Conservation (phyloP, 1,140 invertebrate species). For the Yoshiicerus persimilis region DNA sequence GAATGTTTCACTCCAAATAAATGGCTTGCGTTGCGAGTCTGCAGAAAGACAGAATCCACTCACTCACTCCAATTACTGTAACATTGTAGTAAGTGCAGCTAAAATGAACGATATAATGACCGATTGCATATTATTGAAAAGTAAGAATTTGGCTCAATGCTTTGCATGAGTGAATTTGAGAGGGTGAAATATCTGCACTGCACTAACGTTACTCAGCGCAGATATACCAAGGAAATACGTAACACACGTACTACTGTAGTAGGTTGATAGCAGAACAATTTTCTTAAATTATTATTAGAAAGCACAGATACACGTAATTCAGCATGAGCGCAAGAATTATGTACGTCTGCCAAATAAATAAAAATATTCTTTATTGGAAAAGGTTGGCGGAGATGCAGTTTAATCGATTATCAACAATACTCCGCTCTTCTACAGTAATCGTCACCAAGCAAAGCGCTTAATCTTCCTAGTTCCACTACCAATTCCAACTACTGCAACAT, state of each 20-base stretch:
- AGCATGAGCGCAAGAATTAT: not conserved
- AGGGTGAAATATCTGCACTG: not conserved
- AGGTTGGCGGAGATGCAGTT: not conserved
- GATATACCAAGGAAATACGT: too few relatives aligned
- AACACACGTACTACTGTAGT: too few relatives aligned
- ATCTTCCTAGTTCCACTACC: not conserved
- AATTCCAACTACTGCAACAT: not conserved
- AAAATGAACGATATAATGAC: not conserved
- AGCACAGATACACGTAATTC: not conserved
- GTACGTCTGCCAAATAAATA: not conserved
- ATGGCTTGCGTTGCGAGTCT: too few relatives aligned
- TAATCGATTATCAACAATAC: not conserved
- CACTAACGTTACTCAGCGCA: too few relatives aligned
- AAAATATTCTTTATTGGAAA: not conserved
- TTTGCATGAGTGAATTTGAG: not conserved
- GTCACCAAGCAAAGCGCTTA: not conserved
- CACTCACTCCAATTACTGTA: too few relatives aligned
- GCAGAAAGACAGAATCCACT: too few relatives aligned
- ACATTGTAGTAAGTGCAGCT: too few relatives aligned
- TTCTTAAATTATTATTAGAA: not conserved
- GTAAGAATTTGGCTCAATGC: too few relatives aligned
- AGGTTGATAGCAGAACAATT: too few relatives aligned
- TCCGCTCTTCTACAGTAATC: not conserved
- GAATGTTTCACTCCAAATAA: too few relatives aligned
- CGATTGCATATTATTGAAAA: not conserved